Evolutionary conservation across 2,113 vertebrate species (phyloP).

Genomic region (Callipepla californica): DNA sequence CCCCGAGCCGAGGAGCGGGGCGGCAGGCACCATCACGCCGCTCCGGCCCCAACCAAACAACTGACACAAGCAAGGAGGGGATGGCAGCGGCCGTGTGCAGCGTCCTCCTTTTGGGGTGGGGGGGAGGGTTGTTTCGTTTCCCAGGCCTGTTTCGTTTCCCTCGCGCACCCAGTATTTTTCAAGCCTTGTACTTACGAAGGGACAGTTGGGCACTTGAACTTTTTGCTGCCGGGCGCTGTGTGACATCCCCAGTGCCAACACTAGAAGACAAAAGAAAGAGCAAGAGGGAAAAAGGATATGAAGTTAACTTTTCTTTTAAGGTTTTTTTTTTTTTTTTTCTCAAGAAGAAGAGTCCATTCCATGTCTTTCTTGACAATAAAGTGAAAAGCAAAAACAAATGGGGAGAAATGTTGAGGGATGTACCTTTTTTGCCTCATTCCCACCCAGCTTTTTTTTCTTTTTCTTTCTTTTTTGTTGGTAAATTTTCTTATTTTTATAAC

Average conservation of each 20-base stretch:
- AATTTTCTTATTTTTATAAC: slow-evolving; percentile 63
- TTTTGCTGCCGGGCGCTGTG: slow-evolving; percentile 56
- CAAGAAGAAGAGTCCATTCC: slow-evolving; percentile 62
- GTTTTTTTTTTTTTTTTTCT: slow-evolving; percentile 2
- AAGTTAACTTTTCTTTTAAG: slow-evolving; percentile 9
- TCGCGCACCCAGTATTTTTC: slow-evolving; percentile 64
- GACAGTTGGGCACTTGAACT: slow-evolving; percentile 77
- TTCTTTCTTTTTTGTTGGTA: neutral
- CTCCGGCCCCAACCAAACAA: slow-evolving; percentile 76
- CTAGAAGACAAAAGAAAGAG: slow-evolving; percentile 73
- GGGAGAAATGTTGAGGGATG: slow-evolving; percentile 57
- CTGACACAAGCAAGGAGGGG: slow-evolving; percentile 84
- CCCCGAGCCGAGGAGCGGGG: slow-evolving; percentile 50
- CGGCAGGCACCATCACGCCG: slow-evolving; percentile 20
- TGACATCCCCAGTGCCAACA: slow-evolving; percentile 64
- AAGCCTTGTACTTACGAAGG: slow-evolving; percentile 65
- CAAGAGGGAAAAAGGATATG: slow-evolving; percentile 67
- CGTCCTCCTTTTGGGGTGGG: slow-evolving; percentile 79
- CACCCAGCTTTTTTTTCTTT: slow-evolving; percentile 19
- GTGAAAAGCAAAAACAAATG: slow-evolving; percentile 47
- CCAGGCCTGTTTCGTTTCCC: slow-evolving; percentile 65
- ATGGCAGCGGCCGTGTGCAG: slow-evolving; percentile 84
- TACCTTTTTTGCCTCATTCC: slow-evolving; percentile 49
- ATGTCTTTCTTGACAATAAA: slow-evolving; percentile 74
- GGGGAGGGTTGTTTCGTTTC: slow-evolving; percentile 54